phyloP scores from a whole-genome alignment of 2,113 vertebrate genomes.

The Cacatua alba region DNA sequence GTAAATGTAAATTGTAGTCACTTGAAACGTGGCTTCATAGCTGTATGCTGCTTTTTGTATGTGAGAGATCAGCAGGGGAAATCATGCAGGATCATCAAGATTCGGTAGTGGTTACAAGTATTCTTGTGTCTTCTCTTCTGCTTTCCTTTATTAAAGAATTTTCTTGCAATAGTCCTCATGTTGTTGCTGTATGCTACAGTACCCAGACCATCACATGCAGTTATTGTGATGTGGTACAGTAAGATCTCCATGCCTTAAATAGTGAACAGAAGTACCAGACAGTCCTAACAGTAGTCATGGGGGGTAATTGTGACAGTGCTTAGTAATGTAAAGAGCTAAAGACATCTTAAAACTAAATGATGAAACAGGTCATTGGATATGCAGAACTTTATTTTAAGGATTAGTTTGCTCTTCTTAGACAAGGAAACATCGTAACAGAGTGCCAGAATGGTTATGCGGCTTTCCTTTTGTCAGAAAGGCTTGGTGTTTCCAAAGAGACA shows the following conservation, averaged over 20 bases:
- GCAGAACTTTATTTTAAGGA: not conserved
- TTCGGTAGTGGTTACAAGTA: not conserved
- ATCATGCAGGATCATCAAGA: not conserved
- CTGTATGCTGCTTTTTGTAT: not conserved
- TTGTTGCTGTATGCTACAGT: not conserved
- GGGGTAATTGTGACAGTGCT: not conserved
- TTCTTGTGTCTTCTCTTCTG: not conserved
- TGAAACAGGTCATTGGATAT: not conserved
- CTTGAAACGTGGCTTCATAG: not conserved
- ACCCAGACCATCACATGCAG: not conserved
- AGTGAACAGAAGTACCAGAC: not conserved
- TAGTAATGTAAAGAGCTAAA: not conserved
- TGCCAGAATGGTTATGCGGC: fast-evolving
- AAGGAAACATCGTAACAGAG: not conserved
- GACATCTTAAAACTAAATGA: not conserved
- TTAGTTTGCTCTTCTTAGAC: not conserved
- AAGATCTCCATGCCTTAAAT: not conserved
- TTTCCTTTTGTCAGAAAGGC: not conserved
- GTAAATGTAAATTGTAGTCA: not conserved
- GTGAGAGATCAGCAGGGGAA: not conserved
- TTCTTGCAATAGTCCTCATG: not conserved
- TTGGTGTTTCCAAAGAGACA: not conserved
- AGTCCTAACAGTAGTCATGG: not conserved
- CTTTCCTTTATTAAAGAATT: not conserved
- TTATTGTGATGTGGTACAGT: not conserved